Evolutionary conservation across 1,140 invertebrate species (phyloP).

Genomic region (Drepana arcuata): DNA sequence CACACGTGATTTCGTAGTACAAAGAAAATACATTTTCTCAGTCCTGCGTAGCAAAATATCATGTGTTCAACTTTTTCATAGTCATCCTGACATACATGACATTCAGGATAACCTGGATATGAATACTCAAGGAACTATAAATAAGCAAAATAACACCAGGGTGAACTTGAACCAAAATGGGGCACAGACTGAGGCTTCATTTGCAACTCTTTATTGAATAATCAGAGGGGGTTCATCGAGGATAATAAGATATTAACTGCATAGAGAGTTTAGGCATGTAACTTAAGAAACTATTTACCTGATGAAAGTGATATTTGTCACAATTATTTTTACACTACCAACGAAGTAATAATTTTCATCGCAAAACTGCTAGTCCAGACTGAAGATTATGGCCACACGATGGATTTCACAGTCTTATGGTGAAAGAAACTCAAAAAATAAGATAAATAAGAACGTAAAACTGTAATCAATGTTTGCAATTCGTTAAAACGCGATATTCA

Average conservation of each 20-base stretch:
- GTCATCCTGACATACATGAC: too few relatives aligned
- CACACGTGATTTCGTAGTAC: conserved; percentile 62
- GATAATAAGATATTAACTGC: conserved; percentile 7
- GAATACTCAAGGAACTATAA: too few relatives aligned
- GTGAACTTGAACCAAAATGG: conserved; percentile 42
- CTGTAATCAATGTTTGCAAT: conserved; percentile 20
- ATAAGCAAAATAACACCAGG: conserved; percentile 35
- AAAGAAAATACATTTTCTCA: too few relatives aligned
- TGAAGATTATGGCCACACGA: conserved; percentile 4
- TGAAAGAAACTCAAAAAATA: conserved; percentile 13
- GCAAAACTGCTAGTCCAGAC: conserved; percentile 33
- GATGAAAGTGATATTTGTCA: conserved; percentile 64
- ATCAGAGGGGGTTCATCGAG: conserved; percentile 16
- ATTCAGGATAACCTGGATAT: too few relatives aligned
- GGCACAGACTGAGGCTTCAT: conserved; percentile 20
- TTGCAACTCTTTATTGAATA: conserved; percentile 2
- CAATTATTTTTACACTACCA: conserved; percentile 71
- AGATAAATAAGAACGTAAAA: conserved; percentile 4
- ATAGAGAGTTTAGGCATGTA: conserved; percentile 7
- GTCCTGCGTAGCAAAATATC: too few relatives aligned
- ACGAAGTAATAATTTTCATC: conserved; percentile 68
- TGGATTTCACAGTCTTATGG: conserved; percentile 3
- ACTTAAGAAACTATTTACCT: conserved; percentile 36
- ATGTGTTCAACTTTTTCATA: too few relatives aligned
- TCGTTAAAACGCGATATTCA: conserved; percentile 52